phyloP scores from a whole-genome alignment of 2,797 vertebrate species.

The Enteromius viviparus region DNA sequence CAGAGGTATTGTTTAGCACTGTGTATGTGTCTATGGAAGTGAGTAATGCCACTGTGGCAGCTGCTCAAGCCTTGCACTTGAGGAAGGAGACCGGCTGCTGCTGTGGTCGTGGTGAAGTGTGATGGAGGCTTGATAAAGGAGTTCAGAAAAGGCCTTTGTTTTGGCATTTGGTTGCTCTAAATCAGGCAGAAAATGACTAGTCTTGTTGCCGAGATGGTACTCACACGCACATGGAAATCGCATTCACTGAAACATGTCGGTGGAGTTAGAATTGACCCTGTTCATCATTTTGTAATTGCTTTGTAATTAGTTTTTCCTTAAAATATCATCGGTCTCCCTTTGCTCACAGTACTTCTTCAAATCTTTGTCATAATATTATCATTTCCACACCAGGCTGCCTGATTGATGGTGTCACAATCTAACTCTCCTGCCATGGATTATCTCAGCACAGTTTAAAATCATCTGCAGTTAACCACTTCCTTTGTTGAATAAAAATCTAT shows the following conservation, averaged over 20 bases:
- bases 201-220: not conserved
- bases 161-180: not conserved
- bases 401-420: slow-evolving; percentile 38
- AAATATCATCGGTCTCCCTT: slow-evolving; percentile 17
- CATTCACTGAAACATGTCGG: slow-evolving; percentile 3
- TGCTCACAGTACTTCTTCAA: slow-evolving; percentile 34
- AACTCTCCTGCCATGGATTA: slow-evolving; percentile 32
- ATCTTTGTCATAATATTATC: slow-evolving; percentile 57
- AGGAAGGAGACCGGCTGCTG: not conserved
- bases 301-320: slow-evolving; percentile 24
- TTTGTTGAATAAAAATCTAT: slow-evolving; percentile 6
- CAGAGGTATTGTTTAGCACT: slow-evolving; percentile 12
- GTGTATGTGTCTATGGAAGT: slow-evolving; percentile 43
- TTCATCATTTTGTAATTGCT: slow-evolving; percentile 31
- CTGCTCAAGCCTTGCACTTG: not conserved
- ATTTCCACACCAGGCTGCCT: slow-evolving; percentile 37
- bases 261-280: not conserved
- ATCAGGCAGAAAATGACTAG: not conserved
- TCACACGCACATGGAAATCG: slow-evolving; percentile 1
- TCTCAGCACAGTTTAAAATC: slow-evolving; percentile 39
- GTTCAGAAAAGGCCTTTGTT: slow-evolving; percentile 9
- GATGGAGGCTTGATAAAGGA: slow-evolving; percentile 7
- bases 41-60: not conserved
- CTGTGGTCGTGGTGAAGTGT: not conserved
- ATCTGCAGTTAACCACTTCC: slow-evolving; percentile 38